Percentiles rank a stretch among this genome's conserved stretches.
phyloP scores from a whole-genome alignment of 2,797 vertebrate genomes.

The Enteromius afrohamiltoni region DNA sequence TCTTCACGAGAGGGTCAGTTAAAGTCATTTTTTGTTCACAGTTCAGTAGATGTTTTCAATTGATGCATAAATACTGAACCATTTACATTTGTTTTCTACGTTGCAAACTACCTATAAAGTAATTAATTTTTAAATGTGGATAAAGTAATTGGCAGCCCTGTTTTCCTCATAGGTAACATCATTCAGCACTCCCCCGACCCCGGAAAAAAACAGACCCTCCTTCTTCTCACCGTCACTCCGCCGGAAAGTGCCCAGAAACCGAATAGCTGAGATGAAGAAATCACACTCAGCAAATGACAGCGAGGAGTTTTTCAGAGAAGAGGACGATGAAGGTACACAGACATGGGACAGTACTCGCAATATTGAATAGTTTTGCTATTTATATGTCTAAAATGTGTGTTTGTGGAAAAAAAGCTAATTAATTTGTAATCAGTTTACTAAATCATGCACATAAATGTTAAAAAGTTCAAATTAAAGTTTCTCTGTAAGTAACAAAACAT shows the following conservation, averaged over 20 bases:
- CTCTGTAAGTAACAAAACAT: not conserved
- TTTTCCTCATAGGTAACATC: constrained; percentile 86
- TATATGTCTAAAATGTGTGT: not conserved
- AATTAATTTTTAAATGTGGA: not conserved
- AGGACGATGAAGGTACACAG: constrained; percentile 82
- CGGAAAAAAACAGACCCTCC: constrained; percentile 91
- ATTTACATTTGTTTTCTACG: not conserved
- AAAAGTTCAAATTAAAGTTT: not conserved
- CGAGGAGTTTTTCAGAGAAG: constrained; percentile 96
- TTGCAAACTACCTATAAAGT: not conserved
- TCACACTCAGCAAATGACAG: constrained; percentile 98
- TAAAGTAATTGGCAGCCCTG: not conserved
- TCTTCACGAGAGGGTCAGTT: constrained; percentile 88
- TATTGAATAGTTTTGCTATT: not conserved
- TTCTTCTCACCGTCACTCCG: constrained; percentile 97
- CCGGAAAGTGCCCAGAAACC: constrained; percentile 88
- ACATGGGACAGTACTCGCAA: not conserved
- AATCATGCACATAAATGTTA: not conserved
- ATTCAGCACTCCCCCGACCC: constrained; percentile 95
- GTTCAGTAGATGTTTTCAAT: too few relatives aligned
- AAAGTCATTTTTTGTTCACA: not conserved
- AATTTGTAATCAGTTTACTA: not conserved
- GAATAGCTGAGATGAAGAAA: constrained; percentile 97
- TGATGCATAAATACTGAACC: not conserved
- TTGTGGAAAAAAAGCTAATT: not conserved